Evolutionary conservation across 2,797 vertebrate species (phyloP).

Genomic region (Malacoctenus gilli): DNA sequence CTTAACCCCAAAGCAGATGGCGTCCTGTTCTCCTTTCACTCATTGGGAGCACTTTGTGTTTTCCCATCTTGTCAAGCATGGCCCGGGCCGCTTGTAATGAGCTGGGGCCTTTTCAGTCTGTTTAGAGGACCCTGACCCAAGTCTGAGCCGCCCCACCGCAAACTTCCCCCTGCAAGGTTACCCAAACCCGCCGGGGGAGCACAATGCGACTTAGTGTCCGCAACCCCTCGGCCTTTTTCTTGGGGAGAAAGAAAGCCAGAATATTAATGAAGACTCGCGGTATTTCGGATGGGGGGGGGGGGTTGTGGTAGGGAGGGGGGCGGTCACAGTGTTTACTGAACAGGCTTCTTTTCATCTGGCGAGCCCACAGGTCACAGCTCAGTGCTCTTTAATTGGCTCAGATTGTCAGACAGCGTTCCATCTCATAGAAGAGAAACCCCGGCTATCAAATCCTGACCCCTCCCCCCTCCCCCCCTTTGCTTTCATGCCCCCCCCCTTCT

Average conservation of each 20-base stretch:
- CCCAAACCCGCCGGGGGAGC: constrained; percentile 73
- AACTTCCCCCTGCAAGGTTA: constrained; percentile 78
- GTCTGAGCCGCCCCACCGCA: constrained; percentile 80
- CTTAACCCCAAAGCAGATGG: constrained; percentile 82
- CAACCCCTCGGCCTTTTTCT: constrained; percentile 63
- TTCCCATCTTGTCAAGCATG: constrained; percentile 86
- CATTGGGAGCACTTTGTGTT: constrained; percentile 82
- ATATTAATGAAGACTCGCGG: constrained; percentile 81
- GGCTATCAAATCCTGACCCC: constrained; percentile 66
- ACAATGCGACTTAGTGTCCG: constrained; percentile 75
- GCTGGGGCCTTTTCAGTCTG: constrained; percentile 82
- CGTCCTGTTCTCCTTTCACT: constrained; percentile 82
- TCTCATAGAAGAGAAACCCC: constrained; percentile 74
- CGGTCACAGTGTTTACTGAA: constrained; percentile 75
- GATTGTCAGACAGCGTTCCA: constrained; percentile 79
- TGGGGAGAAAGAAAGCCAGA: constrained; percentile 73
- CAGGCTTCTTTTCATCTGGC: constrained; percentile 71
- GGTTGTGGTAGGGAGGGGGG: constrained; percentile 64
- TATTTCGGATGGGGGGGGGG: constrained; percentile 72
- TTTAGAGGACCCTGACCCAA: constrained; percentile 80
- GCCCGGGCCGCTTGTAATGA: constrained; percentile 85
- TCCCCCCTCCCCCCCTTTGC: constrained; percentile 34
- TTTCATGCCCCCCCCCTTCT: constrained; percentile 14
- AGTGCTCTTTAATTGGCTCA: constrained; percentile 85
- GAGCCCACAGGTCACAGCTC: constrained; percentile 72